phyloP scores from a whole-genome alignment of 2,797 vertebrate species.

The Tenualosa thibaudeaui region DNA sequence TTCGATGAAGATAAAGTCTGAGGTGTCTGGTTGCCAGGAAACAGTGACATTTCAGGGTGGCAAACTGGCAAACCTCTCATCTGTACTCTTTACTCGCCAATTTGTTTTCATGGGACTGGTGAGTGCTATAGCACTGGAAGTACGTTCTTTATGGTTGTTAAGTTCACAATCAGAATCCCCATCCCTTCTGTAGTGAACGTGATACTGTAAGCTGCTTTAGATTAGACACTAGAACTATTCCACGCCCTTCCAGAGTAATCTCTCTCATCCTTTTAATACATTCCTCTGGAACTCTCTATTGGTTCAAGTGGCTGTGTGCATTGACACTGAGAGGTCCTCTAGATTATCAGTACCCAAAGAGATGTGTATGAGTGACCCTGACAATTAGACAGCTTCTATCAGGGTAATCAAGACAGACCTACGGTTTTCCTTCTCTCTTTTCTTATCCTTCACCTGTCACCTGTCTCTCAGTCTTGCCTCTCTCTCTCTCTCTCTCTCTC shows the following conservation, averaged over 20 bases:
- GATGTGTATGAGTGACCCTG: not conserved
- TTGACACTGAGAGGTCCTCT: not conserved
- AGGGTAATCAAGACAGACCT: not conserved
- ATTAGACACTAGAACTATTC: constrained; percentile 3
- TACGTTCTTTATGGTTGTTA: not conserved
- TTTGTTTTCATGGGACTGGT: constrained; percentile 38
- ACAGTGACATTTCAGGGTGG: constrained; percentile 39
- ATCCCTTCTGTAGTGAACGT: not conserved
- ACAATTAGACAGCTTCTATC: not conserved
- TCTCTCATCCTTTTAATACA: not conserved
- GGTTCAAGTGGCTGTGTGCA: not conserved
- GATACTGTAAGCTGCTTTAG: constrained; percentile 18
- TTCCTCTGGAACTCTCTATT: not conserved
- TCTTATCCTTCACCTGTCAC: not conserved
- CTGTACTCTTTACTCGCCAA: constrained; percentile 52
- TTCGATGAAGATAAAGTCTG: constrained; percentile 58
- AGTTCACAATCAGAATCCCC: not conserved
- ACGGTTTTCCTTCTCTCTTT: not conserved
- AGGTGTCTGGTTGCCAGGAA: constrained; percentile 60
- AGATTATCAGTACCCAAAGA: not conserved
- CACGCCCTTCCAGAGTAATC: constrained; percentile 13
- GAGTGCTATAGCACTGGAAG: not conserved
- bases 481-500: not conserved
- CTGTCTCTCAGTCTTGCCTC: not conserved
- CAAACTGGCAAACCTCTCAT: constrained; percentile 55